These are phyloP conservation scores for Enhydra lutris DNA, from an alignment of 2,113 vertebrate species.

Conservation along the genomic window DNA sequence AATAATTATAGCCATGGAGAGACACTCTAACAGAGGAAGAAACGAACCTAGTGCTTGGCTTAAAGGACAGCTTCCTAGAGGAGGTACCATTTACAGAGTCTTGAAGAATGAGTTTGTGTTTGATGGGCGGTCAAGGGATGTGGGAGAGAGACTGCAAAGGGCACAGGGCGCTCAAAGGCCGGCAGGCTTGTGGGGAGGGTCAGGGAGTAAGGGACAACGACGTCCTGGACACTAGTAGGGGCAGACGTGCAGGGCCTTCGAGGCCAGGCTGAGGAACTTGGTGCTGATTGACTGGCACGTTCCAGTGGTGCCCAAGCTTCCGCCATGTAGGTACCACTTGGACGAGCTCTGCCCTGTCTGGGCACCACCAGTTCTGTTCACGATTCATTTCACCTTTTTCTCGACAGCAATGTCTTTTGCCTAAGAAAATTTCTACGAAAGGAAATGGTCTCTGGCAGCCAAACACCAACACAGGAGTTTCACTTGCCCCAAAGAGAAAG, in stretches of 20 bases:
- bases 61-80: neutral
- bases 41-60: neutral
- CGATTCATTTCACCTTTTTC: constrained; percentile 5
- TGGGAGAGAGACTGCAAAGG: neutral
- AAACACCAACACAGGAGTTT: constrained; percentile 8
- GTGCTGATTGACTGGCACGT: neutral
- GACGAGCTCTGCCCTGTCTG: neutral
- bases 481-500: constrained; percentile 16
- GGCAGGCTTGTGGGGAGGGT: neutral
- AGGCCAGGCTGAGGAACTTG: neutral
- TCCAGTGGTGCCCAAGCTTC: neutral
- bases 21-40: neutral
- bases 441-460: neutral
- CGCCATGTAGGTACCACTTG: neutral
- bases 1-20: neutral
- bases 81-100: neutral
- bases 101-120: neutral
- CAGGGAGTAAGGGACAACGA: neutral
- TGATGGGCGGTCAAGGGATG: neutral
- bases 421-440: constrained; percentile 14
- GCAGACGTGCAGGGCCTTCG: neutral
- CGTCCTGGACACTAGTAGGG: neutral
- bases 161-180: neutral
- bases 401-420: neutral
- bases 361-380: neutral